Evolutionary conservation across 2,797 vertebrate species (phyloP), one percentile per base, ranked within the genome.

Genomic region (Menidia menidia): DNA sequence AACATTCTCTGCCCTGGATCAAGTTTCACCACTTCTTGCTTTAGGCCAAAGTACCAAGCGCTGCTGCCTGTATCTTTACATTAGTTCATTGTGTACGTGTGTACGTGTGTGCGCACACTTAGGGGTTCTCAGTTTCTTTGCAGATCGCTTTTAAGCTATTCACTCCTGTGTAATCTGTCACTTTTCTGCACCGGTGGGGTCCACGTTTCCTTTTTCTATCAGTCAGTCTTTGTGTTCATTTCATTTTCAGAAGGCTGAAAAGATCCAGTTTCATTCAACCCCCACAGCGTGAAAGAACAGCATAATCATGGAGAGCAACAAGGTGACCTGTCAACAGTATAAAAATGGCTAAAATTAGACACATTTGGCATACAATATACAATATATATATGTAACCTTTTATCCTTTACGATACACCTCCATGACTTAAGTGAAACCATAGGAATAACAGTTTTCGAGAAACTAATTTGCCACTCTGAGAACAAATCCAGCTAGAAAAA

Each of bases 231-330:
- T 16, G 13, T 69, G 13, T 54, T 59, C 11, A 16, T 73, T 48
- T 67, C 31, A 48, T 73, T 85, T 85, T 73, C 72, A 85, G 85
- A 60, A 54, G 62, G 25, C 25, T 25, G 45, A 76, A 39, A 39
- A 76, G 41, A 44, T 47, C n/a, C 72, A 57, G 43, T 43, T 75
- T 61, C 42, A 42, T 35, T 44, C 8, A 67, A 48, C 45, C 47
- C 39, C 39, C n/a, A 2, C 7, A 57, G 59, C 53, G 44, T 59
- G 45, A 72, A 64, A 31, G n/a, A 67, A 39, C 51, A 62, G 56
- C 30, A 44, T 60, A 63, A 75, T 47, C 55, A 95, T 94, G 93
- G 93, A 95, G 77, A 93, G 57, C 79, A 87, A 52, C 82, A 95
- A 95, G 94, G 94, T 95, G 91, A 91, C 56, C 73, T 60, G 55